phyloP scores from a whole-genome alignment of 2,797 vertebrate species.

The Melanotaenia trifasciata region DNA sequence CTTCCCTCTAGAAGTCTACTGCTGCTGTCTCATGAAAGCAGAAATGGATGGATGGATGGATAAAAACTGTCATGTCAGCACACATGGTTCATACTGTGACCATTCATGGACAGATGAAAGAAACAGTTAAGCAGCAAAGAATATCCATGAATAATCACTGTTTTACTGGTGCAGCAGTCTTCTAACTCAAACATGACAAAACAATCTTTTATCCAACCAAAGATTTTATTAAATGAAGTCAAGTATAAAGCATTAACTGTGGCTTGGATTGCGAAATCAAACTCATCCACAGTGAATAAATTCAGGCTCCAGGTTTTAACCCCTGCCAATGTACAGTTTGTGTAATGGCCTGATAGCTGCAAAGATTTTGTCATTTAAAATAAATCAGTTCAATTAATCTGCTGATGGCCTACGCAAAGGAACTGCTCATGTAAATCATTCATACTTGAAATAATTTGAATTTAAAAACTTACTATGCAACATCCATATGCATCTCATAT shows the following conservation, averaged over 20 bases:
- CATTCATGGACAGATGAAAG: constrained; percentile 2
- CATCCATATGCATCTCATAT: not conserved
- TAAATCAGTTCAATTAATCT: constrained; percentile 4
- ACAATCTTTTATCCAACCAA: not conserved
- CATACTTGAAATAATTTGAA: not conserved
- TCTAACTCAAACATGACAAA: constrained; percentile 1
- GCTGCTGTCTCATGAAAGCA: constrained; percentile 66
- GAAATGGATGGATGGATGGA: constrained; percentile 40
- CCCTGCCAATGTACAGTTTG: not conserved
- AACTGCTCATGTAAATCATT: constrained; percentile 12
- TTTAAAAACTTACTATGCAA: not conserved
- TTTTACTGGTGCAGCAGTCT: not conserved
- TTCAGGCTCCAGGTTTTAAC: not conserved
- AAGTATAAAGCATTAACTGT: not conserved
- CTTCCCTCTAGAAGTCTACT: constrained; percentile 71
- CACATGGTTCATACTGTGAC: constrained; percentile 8
- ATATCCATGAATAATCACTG: not conserved
- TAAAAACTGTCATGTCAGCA: constrained; percentile 34
- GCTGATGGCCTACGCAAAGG: constrained; percentile 3
- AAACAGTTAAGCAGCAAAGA: not conserved
- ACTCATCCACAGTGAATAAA: not conserved
- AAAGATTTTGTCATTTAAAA: not conserved
- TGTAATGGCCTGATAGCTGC: not conserved
- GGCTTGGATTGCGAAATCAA: not conserved
- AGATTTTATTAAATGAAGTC: not conserved